phyloP scores from a whole-genome alignment of 2,797 vertebrate species.

The Hoplostethus atlanticus region DNA sequence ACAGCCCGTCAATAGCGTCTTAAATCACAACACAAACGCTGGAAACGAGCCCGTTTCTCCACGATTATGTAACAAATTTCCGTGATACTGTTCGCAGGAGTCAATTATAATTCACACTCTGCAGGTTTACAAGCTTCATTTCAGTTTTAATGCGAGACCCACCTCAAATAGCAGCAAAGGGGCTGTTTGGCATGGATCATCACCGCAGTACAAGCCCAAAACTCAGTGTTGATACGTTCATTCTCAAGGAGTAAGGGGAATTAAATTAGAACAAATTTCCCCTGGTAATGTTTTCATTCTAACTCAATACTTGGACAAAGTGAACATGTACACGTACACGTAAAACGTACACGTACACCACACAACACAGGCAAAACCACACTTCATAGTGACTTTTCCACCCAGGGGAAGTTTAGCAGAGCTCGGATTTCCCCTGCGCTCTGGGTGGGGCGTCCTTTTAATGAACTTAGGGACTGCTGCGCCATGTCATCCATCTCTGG shows the following conservation, averaged over 20 bases:
- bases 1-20: constrained; percentile 33
- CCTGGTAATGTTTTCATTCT: neutral
- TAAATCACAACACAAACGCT: constrained; percentile 37
- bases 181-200: constrained; percentile 33
- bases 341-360: too few relatives aligned
- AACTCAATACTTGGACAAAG: neutral
- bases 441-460: constrained; percentile 36
- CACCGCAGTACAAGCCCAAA: constrained; percentile 15
- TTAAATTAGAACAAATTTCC: constrained; percentile 26
- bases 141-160: constrained; percentile 33
- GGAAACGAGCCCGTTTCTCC: constrained; percentile 10
- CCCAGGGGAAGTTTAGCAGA: neutral
- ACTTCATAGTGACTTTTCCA: constrained; percentile 44
- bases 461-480: constrained; percentile 40
- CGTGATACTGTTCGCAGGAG: constrained; percentile 31
- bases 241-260: constrained; percentile 29
- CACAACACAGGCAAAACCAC: too few relatives aligned
- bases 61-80: constrained; percentile 49
- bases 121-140: constrained; percentile 39
- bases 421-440: constrained; percentile 37
- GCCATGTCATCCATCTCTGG: constrained; percentile 40
- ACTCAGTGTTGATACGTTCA: constrained; percentile 36
- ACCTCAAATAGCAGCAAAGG: constrained; percentile 32
- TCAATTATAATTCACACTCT: constrained; percentile 49
- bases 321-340: too few relatives aligned